Base-by-base conservation (phyloP, 2,113 vertebrate genomes). In the Campylomormyrus numenius region DNA sequence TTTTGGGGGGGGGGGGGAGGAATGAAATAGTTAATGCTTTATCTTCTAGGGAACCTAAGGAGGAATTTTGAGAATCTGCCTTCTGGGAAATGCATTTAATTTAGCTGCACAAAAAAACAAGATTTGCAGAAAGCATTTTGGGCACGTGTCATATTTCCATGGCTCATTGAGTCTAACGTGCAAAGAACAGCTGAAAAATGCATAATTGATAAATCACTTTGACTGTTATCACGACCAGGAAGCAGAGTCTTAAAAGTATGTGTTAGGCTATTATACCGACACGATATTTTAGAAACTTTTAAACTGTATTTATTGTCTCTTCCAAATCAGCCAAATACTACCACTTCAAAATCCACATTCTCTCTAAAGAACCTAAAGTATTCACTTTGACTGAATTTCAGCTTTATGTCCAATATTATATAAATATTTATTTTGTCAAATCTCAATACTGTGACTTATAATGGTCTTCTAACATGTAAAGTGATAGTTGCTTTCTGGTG, bases 51-150 rank as follows among this genome's bases (percentile, higher is more conserved):
- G n/a, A 52, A 52, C 49, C 85, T 35, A 53, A 27, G 85, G 85
- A 53, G 15, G 85, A 52, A 52, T 52, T 87, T 87, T 2, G 49
- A 53, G 49, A 87, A 53, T 87, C 49, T 87, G 49, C 85, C 15
- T 52, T 50, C 89, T 90, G 46, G 50, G 56, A 91, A 91, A 88
- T 85, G 58, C 42, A 19, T 35, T 91, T 46, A 88, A 88, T 52
- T 90, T 93, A 92, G 80, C 90, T 91, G 90, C 45, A 3, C 6
- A 85, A 89, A 50, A 88, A 89, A 90, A 80, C 24, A 45, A 8
- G 13, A 62, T 62, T 49, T 10, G 5, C 56, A 56, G 39, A 35
- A 92, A 91, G 35, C 62, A 88, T 50, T 53, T 87, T 35, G 3
- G 6, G 10, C 27, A 19, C 5, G 13, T 87, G 50, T 0, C 3